Evolutionary conservation across 2,113 vertebrate genomes (phyloP).

Genomic region (Chauna torquata): DNA sequence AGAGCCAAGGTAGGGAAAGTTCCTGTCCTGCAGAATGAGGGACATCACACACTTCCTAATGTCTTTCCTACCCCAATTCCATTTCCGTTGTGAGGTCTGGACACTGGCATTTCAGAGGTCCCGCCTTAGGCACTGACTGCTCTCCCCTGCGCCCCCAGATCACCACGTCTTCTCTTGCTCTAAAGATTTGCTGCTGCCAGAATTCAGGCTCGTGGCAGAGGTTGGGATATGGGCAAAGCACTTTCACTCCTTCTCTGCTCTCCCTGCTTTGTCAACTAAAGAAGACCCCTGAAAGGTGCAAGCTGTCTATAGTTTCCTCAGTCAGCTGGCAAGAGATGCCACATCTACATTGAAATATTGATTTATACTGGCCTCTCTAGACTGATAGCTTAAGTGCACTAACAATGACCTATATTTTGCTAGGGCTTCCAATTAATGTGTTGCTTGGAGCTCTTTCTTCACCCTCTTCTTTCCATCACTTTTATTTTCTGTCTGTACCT

Average conservation of each 20-base stretch:
- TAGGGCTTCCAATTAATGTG: not conserved
- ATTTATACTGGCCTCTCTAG: not conserved
- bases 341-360: not conserved
- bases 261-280: not conserved
- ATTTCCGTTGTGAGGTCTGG: not conserved
- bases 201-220: rapidly evolving
- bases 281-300: not conserved
- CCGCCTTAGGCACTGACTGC: not conserved
- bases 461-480: not conserved
- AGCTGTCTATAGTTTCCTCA: not conserved
- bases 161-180: not conserved
- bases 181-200: not conserved
- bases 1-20: not conserved
- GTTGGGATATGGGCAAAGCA: not conserved
- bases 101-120: not conserved
- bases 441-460: not conserved
- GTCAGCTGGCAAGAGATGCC: not conserved
- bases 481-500: not conserved
- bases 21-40: not conserved
- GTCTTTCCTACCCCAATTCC: not conserved
- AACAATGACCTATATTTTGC: not conserved
- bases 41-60: rapidly evolving
- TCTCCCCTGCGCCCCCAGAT: not conserved
- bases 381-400: not conserved
- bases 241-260: not conserved